These are phyloP conservation scores for Brachymystax lenok DNA, from an alignment of 2,797 vertebrate species.

Conservation along the genomic window DNA sequence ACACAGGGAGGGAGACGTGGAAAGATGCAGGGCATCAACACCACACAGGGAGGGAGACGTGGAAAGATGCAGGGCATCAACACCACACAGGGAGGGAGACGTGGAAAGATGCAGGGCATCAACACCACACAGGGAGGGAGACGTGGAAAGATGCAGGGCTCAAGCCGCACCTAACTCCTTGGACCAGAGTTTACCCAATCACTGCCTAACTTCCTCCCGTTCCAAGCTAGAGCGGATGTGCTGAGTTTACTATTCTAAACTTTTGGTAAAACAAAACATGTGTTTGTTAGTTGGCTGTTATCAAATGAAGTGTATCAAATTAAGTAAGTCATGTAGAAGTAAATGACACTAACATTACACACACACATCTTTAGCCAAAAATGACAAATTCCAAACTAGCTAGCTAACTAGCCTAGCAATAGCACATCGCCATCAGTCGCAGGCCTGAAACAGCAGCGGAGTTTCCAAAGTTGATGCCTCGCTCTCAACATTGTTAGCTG, in stretches of 20 bases:
- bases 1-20: no score
- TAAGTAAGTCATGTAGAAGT: neutral
- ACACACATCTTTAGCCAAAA: neutral
- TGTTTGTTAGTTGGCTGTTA: neutral
- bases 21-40: no score
- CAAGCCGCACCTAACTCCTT: no score
- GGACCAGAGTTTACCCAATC: neutral
- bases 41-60: no score
- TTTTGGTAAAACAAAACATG: constrained; percentile 1
- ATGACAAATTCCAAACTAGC: neutral
- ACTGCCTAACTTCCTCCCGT: neutral
- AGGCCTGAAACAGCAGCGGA: constrained; percentile 3
- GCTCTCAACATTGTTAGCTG: constrained; percentile 1
- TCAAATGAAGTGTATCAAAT: no score
- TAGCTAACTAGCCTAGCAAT: constrained; percentile 10
- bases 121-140: no score
- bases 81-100: no score
- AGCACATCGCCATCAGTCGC: neutral
- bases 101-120: no score
- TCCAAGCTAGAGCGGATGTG: constrained; percentile 24
- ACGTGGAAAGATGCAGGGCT: no score
- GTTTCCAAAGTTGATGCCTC: neutral
- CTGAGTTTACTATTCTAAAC: constrained; percentile 14
- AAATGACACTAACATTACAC: neutral
- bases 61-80: no score